Evolutionary conservation across 53 echinoderm and acorn worm species (phyloP).

Genomic region (Paracentrotus lividus): DNA sequence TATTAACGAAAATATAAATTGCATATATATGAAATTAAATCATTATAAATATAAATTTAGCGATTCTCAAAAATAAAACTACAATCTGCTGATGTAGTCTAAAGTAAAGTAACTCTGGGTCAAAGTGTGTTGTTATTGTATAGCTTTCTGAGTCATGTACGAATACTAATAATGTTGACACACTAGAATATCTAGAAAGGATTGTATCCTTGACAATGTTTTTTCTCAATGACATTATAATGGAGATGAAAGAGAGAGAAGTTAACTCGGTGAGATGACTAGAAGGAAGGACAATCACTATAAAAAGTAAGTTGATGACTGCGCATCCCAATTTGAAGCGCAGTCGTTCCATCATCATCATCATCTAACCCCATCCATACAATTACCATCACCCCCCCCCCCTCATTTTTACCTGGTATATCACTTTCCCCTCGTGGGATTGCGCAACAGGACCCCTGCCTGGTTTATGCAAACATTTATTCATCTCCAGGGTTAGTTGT

Average conservation of each 20-base stretch:
- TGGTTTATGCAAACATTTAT: constrained; percentile 18
- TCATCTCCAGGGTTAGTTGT: constrained; percentile 19
- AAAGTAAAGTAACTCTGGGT: no score
- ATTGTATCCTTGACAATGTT: no score
- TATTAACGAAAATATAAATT: no score
- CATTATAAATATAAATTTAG: no score
- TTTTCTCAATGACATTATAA: not conserved
- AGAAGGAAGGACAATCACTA: not conserved
- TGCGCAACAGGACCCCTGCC: constrained; percentile 9
- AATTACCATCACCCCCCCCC: not conserved
- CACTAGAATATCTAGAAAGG: not conserved
- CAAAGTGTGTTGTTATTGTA: no score
- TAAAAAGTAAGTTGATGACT: not conserved
- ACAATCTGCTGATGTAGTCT: no score
- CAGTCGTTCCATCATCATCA: not conserved
- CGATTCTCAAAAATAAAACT: no score
- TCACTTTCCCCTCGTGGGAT: not conserved
- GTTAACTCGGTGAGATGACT: not conserved
- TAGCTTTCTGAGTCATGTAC: no score
- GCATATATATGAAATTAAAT: no score
- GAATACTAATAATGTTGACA: no score
- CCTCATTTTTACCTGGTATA: not conserved
- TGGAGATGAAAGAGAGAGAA: not conserved
- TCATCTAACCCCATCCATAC: not conserved
- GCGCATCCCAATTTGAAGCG: no score